Evolutionary conservation across 2,113 vertebrate species (phyloP).

Genomic region (Crotalus tigris): DNA sequence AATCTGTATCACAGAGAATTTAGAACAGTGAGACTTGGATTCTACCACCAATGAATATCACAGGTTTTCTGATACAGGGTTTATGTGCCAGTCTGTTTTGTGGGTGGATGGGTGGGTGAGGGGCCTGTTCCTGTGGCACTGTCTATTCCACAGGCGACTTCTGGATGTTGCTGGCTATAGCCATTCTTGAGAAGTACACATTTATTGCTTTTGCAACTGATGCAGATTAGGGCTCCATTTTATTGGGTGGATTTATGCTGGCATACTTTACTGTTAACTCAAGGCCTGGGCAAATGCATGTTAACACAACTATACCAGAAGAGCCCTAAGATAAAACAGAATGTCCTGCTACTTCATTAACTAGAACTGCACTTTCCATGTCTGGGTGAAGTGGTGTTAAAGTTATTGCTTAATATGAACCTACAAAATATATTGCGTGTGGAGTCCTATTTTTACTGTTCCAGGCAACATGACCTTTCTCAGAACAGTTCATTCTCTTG

Average conservation of each 20-base stretch:
- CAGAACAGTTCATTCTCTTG: neutral
- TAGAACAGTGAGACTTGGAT: neutral
- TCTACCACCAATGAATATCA: neutral
- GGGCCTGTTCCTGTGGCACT: neutral
- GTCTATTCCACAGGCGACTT: neutral
- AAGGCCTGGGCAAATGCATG: neutral
- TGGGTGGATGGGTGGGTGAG: fast-evolving
- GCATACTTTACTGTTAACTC: neutral
- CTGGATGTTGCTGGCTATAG: neutral
- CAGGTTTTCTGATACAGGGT: neutral
- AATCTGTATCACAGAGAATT: neutral
- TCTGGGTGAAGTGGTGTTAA: neutral
- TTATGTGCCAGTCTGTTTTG: neutral
- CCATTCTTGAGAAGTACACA: neutral
- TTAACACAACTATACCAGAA: neutral
- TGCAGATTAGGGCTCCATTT: neutral
- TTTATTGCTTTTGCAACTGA: neutral
- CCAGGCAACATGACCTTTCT: neutral
- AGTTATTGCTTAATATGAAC: neutral
- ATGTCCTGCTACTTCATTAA: neutral
- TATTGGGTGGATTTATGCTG: neutral
- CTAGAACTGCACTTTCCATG: neutral
- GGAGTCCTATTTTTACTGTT: neutral
- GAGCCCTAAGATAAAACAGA: neutral
- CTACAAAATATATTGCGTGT: neutral